A percentile compares a stretch with the other conserved stretches of the same genome.
Evolutionary conservation across 2,113 vertebrate genomes (phyloP).

Genomic region (Hippolais icterina): DNA sequence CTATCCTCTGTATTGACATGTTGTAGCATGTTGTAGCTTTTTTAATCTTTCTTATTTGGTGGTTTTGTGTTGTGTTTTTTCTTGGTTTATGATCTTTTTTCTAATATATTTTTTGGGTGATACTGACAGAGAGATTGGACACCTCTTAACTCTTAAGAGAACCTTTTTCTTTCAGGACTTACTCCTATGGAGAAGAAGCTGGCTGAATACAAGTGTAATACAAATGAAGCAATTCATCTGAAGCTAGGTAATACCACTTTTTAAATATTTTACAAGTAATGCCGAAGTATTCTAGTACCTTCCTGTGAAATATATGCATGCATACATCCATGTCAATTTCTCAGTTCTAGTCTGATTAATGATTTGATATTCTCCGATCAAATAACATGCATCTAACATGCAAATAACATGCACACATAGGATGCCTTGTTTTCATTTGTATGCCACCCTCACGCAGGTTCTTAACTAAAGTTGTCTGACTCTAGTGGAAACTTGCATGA

Average conservation of each 20-base stretch:
- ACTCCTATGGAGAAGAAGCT: conserved; percentile 95
- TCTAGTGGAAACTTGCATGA: background rate
- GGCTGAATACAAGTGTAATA: conserved; percentile 97
- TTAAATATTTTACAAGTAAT: background rate
- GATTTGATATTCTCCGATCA: background rate
- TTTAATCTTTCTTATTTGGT: accelerated
- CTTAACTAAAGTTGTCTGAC: background rate
- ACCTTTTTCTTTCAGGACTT: conserved; percentile 72
- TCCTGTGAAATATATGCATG: background rate
- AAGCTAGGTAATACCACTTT: conserved; percentile 84
- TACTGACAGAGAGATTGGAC: background rate
- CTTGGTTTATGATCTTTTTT: background rate
- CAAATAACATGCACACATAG: background rate
- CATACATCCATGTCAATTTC: background rate
- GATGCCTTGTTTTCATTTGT: background rate
- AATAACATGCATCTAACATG: background rate
- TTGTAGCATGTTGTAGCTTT: background rate
- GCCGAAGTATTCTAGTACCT: background rate
- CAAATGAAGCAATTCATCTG: conserved; percentile 93
- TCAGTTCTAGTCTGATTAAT: background rate
- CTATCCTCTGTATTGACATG: accelerated
- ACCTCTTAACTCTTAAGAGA: background rate
- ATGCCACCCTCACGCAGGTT: background rate
- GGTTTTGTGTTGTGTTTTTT: background rate
- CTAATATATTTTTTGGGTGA: background rate